Conservation (phyloP, 2,797 vertebrate genomes). For the Poecile montanus region DNA sequence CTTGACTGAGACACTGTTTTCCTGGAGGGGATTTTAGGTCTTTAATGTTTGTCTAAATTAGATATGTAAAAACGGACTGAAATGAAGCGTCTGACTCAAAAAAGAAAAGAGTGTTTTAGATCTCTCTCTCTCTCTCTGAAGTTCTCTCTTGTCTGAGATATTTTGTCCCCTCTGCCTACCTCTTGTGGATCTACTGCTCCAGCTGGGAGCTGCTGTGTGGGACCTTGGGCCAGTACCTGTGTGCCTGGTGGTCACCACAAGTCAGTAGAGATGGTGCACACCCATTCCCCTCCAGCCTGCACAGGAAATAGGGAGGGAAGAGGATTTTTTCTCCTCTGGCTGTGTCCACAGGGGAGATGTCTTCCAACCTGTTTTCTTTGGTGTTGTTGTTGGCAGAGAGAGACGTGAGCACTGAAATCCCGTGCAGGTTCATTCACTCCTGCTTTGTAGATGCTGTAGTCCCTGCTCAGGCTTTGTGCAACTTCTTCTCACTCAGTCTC, state of each 20-base stretch:
- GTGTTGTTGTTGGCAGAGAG: background rate
- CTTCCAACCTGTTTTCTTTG: background rate
- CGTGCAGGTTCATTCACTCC: background rate
- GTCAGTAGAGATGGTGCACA: background rate
- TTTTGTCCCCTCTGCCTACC: rapidly evolving
- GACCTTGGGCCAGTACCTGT: background rate
- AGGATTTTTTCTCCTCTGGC: background rate
- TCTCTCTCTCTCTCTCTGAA: background rate
- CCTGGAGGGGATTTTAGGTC: background rate
- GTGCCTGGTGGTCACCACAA: background rate
- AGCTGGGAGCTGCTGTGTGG: background rate
- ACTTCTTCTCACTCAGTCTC: background rate
- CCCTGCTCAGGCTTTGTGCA: background rate
- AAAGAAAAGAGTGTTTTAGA: background rate
- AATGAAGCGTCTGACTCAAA: background rate
- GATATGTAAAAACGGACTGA: background rate
- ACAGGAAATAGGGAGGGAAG: background rate
- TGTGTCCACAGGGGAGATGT: too few relatives aligned
- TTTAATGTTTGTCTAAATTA: background rate
- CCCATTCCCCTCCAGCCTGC: background rate
- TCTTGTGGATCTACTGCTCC: background rate
- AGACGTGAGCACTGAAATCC: background rate
- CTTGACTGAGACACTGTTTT: background rate
- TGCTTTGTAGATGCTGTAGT: background rate
- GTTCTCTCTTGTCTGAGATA: background rate